A percentile compares a stretch with the other conserved stretches of the same genome.
phyloP scores from a whole-genome alignment of 1,140 invertebrate species.

The Orchesella cincta region DNA sequence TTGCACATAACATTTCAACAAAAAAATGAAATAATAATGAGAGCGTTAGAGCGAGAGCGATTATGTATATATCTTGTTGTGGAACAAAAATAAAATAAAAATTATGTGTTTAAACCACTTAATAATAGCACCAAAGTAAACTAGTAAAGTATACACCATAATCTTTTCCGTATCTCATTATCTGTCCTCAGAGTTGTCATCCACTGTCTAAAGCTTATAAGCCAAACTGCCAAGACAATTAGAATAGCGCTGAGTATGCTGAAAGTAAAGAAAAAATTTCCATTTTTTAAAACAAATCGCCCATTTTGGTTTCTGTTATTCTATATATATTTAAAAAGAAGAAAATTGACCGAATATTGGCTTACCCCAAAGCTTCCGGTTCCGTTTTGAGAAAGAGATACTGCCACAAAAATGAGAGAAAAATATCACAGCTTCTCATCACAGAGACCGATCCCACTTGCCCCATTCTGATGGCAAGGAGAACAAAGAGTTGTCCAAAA shows the following conservation, averaged over 20 bases:
- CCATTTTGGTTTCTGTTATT: not conserved
- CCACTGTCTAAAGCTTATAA: not conserved
- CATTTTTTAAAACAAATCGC: not conserved
- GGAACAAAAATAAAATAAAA: not conserved
- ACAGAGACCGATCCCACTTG: not conserved
- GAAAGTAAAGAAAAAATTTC: not conserved
- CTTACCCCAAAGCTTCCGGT: not conserved
- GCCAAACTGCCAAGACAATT: not conserved
- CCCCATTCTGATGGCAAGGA: not conserved
- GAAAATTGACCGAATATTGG: too few species aligned
- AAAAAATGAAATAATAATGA: too few species aligned
- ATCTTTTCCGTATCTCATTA: not conserved
- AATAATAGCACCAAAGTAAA: not conserved
- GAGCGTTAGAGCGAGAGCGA: not conserved
- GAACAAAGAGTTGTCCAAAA: constrained; percentile 22
- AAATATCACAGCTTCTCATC: constrained; percentile 14
- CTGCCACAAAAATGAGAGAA: constrained; percentile 13
- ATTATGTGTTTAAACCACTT: not conserved
- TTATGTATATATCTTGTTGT: not conserved
- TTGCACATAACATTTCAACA: too few species aligned
- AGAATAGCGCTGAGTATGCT: not conserved
- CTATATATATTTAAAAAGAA: too few species aligned
- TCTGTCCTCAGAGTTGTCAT: not conserved
- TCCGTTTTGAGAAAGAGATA: not conserved
- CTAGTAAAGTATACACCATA: not conserved